A percentile compares a stretch with the other conserved stretches of the same genome.
phyloP scores from a whole-genome alignment of 1,140 invertebrate species.

The Pissodes strobi region DNA sequence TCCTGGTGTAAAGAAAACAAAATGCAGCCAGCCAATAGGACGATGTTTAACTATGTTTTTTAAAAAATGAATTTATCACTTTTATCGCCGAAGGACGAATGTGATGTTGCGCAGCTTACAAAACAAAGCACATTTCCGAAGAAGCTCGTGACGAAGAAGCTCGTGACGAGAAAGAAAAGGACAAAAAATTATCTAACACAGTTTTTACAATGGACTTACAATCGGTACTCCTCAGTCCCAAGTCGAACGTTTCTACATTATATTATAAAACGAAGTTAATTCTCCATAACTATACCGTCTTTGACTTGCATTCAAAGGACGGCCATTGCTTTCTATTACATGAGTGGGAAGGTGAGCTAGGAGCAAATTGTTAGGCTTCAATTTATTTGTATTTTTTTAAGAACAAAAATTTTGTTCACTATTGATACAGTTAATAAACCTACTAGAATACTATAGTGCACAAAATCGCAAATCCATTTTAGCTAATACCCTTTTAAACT shows the following conservation, averaged over 20 bases:
- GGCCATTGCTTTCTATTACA: slow-evolving; percentile 31
- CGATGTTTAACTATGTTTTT: slow-evolving; percentile 17
- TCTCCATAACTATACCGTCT: slow-evolving; percentile 27
- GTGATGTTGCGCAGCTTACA: slow-evolving; percentile 33
- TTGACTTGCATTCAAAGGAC: slow-evolving; percentile 17
- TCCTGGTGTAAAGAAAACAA: slow-evolving; percentile 31
- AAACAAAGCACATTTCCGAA: slow-evolving; percentile 30
- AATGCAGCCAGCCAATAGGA: slow-evolving; percentile 1
- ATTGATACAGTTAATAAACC: slow-evolving; percentile 7
- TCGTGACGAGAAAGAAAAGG: slow-evolving; percentile 33
- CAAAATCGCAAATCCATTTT: slow-evolving; percentile 35
- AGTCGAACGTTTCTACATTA: slow-evolving; percentile 31
- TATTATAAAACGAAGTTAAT: slow-evolving; percentile 28
- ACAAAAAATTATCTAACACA: slow-evolving; percentile 25
- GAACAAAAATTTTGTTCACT: neutral
- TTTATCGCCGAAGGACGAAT: slow-evolving; percentile 30
- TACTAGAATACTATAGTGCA: slow-evolving; percentile 16
- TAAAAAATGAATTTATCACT: slow-evolving; percentile 31
- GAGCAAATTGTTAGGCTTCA: slow-evolving; percentile 18
- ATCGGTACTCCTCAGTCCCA: slow-evolving; percentile 27
- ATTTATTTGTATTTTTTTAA: slow-evolving; percentile 24
- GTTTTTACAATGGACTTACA: slow-evolving; percentile 32
- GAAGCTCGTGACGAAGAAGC: slow-evolving; percentile 31
- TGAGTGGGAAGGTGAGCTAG: slow-evolving; percentile 20
- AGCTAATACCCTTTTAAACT: slow-evolving; percentile 30